Percentiles rank a stretch among this genome's conserved stretches.
These are phyloP conservation scores for Leucoptera coffeella DNA, from an alignment of 2,888 invertebrate species.

Conservation along the genomic window DNA sequence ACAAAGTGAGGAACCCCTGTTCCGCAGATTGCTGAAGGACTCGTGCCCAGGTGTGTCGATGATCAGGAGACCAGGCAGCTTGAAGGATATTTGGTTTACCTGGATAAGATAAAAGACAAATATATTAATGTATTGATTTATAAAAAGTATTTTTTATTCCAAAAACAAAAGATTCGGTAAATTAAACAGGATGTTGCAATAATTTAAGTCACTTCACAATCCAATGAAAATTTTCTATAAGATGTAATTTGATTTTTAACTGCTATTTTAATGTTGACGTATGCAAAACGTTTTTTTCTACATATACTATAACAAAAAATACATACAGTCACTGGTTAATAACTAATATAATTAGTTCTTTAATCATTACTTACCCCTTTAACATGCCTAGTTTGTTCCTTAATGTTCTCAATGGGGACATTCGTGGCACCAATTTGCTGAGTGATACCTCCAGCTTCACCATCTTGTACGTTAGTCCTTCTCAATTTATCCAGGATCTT, in stretches of 20 bases:
- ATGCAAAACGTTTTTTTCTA: too few relatives aligned
- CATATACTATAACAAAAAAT: too few relatives aligned
- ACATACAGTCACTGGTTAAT: too few relatives aligned
- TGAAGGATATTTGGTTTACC: constrained; percentile 74
- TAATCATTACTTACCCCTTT: constrained; percentile 83
- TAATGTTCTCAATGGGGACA: constrained; percentile 93
- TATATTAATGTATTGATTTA: too few relatives aligned
- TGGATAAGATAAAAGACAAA: constrained; percentile 22
- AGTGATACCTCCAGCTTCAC: constrained; percentile 98
- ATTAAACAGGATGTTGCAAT: neutral
- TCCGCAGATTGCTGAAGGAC: constrained; percentile 95
- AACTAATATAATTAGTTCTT: too few relatives aligned
- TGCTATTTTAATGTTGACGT: too few relatives aligned
- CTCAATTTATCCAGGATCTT: constrained; percentile 95
- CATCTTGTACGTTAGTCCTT: constrained; percentile 86
- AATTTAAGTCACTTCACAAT: too few relatives aligned
- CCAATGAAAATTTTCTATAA: too few relatives aligned
- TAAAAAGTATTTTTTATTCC: neutral
- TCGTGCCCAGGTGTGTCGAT: constrained; percentile 99
- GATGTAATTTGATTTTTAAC: too few relatives aligned
- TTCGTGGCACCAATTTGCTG: constrained; percentile 99
- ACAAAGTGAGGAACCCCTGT: constrained; percentile 95
- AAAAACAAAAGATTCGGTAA: neutral
- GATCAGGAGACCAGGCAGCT: constrained; percentile 91
- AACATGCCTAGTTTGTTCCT: constrained; percentile 89